These are phyloP conservation scores for Microchrysa polita DNA, from an alignment of 2,888 invertebrate genomes.

Conservation along the genomic window DNA sequence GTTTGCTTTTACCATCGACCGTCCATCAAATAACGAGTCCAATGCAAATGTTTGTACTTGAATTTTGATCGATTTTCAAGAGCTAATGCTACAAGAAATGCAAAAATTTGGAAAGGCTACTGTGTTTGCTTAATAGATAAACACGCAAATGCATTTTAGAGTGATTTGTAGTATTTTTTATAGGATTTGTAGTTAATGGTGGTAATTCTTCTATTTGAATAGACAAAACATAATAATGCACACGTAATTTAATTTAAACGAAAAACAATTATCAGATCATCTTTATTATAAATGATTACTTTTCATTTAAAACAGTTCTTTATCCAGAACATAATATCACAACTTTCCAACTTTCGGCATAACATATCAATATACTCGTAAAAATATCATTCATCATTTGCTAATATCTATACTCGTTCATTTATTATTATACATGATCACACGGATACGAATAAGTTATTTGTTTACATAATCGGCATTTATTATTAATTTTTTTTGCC, in stretches of 20 bases:
- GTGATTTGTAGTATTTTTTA: no score
- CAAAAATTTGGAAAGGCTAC: no score
- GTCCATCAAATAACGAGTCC: slow-evolving; percentile 18
- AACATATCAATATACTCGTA: not conserved
- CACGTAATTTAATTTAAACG: no score
- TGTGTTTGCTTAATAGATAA: no score
- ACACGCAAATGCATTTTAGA: no score
- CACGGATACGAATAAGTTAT: slow-evolving; percentile 13
- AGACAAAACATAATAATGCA: no score
- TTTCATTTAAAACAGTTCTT: no score
- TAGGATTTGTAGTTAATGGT: no score
- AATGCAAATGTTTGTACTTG: slow-evolving; percentile 17
- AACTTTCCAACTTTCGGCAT: not conserved
- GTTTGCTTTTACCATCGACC: not conserved
- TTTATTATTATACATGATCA: not conserved
- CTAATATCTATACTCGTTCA: no score
- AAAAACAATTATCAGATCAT: not conserved
- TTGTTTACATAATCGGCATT: slow-evolving; percentile 12
- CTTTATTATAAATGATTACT: not conserved
- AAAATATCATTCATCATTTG: no score
- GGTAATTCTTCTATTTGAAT: no score
- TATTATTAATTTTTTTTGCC: slow-evolving; percentile 21
- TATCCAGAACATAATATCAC: not conserved
- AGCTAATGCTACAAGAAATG: not conserved
- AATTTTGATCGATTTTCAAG: slow-evolving; percentile 19